Percentiles rank a stretch among this genome's conserved stretches.
phyloP scores from a whole-genome alignment of 2,888 invertebrate species.

The Dioctria rufipes region DNA sequence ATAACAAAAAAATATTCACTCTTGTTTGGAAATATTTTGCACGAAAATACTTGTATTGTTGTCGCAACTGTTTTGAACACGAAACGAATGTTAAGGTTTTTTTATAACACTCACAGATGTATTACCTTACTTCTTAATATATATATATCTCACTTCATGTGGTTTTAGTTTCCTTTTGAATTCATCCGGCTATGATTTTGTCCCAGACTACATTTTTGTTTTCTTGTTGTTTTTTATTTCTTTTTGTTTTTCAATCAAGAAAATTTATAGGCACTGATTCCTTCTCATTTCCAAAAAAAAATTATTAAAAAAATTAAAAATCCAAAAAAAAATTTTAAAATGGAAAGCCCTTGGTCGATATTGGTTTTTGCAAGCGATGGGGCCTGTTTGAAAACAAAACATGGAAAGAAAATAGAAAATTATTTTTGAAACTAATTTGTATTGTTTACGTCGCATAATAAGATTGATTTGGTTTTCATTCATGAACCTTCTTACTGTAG shows the following conservation, averaged over 20 bases:
- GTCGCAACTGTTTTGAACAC: conserved; percentile 6
- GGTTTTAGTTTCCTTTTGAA: conserved; percentile 4
- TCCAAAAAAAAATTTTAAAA: background rate
- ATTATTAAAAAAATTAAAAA: background rate
- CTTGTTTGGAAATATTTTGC: conserved; percentile 44
- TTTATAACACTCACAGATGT: conserved; percentile 13
- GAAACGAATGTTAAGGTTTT: conserved; percentile 13
- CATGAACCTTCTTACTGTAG: conserved; percentile 63
- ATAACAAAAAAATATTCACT: conserved; percentile 24
- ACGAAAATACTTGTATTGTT: conserved; percentile 35
- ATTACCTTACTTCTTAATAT: background rate
- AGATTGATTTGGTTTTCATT: conserved; percentile 72
- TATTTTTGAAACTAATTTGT: conserved; percentile 34
- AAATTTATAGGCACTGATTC: conserved; percentile 35
- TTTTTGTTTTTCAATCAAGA: conserved; percentile 3
- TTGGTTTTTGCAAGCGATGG: conserved; percentile 58
- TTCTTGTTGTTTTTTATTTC: conserved; percentile 13
- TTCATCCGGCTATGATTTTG: conserved; percentile 17
- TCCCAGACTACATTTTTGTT: conserved; percentile 46
- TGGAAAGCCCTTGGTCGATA: conserved; percentile 41
- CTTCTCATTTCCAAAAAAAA: conserved; percentile 15
- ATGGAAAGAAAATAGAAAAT: conserved; percentile 43
- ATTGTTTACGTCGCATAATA: conserved; percentile 45
- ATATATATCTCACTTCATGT: conserved; percentile 19
- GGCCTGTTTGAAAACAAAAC: conserved; percentile 49